Evolutionary conservation across 53 echinoderm and acorn worm species (phyloP), one percentile per base, ranked within the genome.

Genomic region (Patiria pectinifera): DNA sequence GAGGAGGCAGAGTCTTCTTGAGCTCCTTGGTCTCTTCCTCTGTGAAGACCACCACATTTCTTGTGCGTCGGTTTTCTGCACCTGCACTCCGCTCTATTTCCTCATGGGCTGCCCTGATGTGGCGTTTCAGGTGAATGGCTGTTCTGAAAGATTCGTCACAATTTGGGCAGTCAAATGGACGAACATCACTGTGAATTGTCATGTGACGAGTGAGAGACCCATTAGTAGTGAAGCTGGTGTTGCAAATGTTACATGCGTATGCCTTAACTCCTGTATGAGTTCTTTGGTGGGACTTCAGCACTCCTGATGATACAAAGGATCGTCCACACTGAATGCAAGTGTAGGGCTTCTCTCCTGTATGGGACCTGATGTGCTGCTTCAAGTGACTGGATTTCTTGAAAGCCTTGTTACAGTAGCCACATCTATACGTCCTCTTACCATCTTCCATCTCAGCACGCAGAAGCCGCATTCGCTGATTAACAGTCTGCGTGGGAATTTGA

Each of bases 361-460:
- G 99, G 13, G 99, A 97, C 6, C 99, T 93, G 19, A 97, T 96
- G 66, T 99, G 99, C 90, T 99, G 99, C 78, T 99, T 99, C 62
- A 99, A 61, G 84, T 99, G 99, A 70, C 99, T 96, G 11, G 99
- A 99, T 82, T 99, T 99, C 93, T 99, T 99, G 86, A 99, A 98
- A 35, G 92, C 93, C 82, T 99, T 99, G 44, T 92, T 91, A 83
- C 99, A 99, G 63, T 92, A 93, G 1, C 87, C 85, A 86, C 99
- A 99, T 25, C 91, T 83, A 72, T 97, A 99, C 43, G 95, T 90
- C 47, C 95, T 79, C 76, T 97, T 99, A 16, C 93, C 94, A 62
- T 91, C 92, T 43, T 93, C 94, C 44, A 76, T 91, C 45, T 92
- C 94, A 16, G 82, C 88, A 61, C 93, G 87, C 5, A 93, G 76